Evolutionary conservation across 1,140 invertebrate genomes (phyloP).

Genomic region (Brachionus paranguensis): DNA sequence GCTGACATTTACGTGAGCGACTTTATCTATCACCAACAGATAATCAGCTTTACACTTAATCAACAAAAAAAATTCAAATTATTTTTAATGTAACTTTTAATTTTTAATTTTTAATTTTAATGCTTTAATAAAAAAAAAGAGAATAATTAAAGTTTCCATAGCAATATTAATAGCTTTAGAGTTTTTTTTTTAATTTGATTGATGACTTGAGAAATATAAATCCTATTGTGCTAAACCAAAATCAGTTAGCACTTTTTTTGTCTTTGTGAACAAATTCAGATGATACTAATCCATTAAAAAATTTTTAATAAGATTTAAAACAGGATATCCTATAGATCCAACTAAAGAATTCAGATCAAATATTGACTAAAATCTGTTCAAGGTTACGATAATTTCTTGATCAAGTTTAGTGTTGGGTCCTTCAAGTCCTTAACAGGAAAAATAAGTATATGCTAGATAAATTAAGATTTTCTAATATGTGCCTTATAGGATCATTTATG

Average conservation of each 20-base stretch:
- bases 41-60: neutral
- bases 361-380: too few species aligned
- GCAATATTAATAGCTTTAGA: neutral
- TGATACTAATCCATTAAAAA: neutral
- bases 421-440: too few species aligned
- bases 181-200: neutral
- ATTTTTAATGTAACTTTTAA: conserved; percentile 34
- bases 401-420: too few species aligned
- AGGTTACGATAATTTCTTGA: too few species aligned
- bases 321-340: too few species aligned
- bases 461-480: too few species aligned
- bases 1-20: conserved; percentile 8
- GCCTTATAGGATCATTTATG: too few species aligned
- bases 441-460: too few species aligned
- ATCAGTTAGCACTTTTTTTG: neutral
- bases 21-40: neutral
- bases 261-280: neutral
- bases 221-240: neutral
- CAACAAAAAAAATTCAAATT: neutral
- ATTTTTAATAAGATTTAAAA: too few species aligned
- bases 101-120: conserved; percentile 30
- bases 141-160: conserved; percentile 17
- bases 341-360: too few species aligned
- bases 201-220: neutral
- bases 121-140: neutral